Evolutionary conservation across 2,113 vertebrate genomes (phyloP).

Genomic region (Lamprologus sp.): DNA sequence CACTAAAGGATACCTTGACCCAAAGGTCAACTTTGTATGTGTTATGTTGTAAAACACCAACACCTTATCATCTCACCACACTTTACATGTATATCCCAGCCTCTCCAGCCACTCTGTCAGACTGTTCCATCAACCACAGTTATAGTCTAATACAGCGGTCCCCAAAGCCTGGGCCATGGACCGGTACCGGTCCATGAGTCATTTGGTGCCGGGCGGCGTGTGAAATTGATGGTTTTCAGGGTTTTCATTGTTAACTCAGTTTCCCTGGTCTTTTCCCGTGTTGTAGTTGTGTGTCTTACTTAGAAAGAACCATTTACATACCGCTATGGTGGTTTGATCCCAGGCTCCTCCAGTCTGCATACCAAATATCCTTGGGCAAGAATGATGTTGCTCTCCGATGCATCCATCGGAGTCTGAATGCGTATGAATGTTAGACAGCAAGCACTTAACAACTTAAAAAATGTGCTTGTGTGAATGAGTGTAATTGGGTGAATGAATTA

Average conservation of each 20-base stretch:
- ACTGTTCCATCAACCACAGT: background rate
- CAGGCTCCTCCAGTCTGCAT: background rate
- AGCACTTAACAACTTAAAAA: background rate
- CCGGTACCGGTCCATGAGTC: background rate
- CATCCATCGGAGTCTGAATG: background rate
- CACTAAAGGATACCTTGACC: background rate
- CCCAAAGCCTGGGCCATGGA: background rate
- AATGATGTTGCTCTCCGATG: background rate
- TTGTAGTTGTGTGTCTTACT: background rate
- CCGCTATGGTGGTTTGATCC: background rate
- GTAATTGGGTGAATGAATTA: background rate
- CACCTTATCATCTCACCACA: background rate
- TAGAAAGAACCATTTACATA: background rate
- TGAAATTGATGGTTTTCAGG: background rate
- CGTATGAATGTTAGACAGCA: background rate
- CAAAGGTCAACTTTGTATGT: background rate
- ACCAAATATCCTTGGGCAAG: background rate
- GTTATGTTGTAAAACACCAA: background rate
- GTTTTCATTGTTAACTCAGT: background rate
- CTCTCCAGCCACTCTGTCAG: background rate
- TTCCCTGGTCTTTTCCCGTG: background rate
- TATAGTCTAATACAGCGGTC: background rate
- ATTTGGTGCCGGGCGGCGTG: rapidly evolving
- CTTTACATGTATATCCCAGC: background rate
- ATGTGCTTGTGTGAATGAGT: background rate